A percentile compares a stretch with the other conserved stretches of the same genome.
Conservation (phyloP, 2,888 invertebrate genomes). For the Melinaea menophilus region DNA sequence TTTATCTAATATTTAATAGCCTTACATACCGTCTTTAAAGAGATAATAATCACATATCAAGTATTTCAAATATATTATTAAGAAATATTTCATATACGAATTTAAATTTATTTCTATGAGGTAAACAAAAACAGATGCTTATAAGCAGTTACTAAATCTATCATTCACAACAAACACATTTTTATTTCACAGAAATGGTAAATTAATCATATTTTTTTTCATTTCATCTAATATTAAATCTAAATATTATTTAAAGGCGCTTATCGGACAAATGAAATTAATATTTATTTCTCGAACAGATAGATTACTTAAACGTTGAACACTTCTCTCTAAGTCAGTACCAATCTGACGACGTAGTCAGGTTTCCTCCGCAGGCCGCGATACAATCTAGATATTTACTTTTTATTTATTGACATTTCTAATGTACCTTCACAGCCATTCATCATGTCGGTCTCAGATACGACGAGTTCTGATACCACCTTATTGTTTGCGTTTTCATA, state of each 20-base stretch:
- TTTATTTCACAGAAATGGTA: no score
- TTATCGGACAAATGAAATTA: not conserved
- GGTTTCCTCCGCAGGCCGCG: slow-evolving; percentile 51
- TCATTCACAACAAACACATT: no score
- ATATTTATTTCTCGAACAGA: slow-evolving; percentile 5
- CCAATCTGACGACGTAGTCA: slow-evolving; percentile 37
- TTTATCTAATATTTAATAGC: slow-evolving; percentile 38
- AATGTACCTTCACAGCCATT: slow-evolving; percentile 64
- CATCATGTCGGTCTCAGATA: slow-evolving; percentile 64
- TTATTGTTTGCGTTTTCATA: slow-evolving; percentile 74
- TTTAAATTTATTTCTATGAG: no score
- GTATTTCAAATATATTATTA: no score
- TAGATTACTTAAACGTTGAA: slow-evolving; percentile 11
- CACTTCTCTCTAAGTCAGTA: slow-evolving; percentile 22
- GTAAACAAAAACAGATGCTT: no score
- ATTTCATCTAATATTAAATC: no score
- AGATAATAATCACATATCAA: no score
- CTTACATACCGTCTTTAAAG: not conserved
- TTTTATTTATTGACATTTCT: slow-evolving; percentile 78
- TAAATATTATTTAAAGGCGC: not conserved
- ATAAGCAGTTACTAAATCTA: no score
- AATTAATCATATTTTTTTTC: no score
- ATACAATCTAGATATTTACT: slow-evolving; percentile 61
- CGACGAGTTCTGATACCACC: slow-evolving; percentile 61
- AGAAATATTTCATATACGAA: no score